Base-by-base conservation (phyloP, 2,113 vertebrate species). In the Semnopithecus entellus region DNA sequence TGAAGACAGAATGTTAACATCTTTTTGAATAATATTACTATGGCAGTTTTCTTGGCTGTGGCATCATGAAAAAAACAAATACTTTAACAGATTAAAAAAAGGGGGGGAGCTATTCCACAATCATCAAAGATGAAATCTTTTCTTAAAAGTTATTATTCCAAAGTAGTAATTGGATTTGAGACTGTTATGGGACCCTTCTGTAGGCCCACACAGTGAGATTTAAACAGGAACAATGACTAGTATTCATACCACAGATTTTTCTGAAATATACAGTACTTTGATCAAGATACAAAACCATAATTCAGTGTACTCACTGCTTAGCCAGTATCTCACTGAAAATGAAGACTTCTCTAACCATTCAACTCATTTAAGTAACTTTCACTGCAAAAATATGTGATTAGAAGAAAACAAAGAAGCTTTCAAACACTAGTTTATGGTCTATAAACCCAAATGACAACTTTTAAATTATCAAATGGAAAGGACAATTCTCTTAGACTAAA, bases 1-100 rank as follows among this genome's bases (percentile, higher is more conserved):
- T 90, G 93, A 92, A 93, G 50, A 95, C 57, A 93, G 52, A 90
- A 94, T 88, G 50, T 20, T 64, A 97, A 76, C 45, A 93, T 81
- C 38, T 96, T 80, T 73, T 78, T 89, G 48, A 8, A 85, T 45
- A 57, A 72, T 64, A 89, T 57, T 76, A 95, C 6, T 85, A 48
- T 4, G 88, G 64, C 20, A 72, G 11, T 84, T 95, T 91, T 75
- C 59, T 84, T 86, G 88, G 57, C 57, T 91, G 23, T 40, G n/a
- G 59, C 66, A n/a, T 82, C 48, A 35, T 30, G 30, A n/a, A 76
- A 78, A 80, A 90, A 85, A 55, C n/a, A 94, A 64, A 73, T 89
- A 70, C 32, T 81, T 70, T 14, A 91, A 94, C 48, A 94, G 40
- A 72, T 64, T 6, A 14, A 83, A 92, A 91, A 64, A 76, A 94